These are phyloP conservation scores for Scaptomyza tumidula DNA, from an alignment of 2,888 invertebrate species.

Conservation along the genomic window DNA sequence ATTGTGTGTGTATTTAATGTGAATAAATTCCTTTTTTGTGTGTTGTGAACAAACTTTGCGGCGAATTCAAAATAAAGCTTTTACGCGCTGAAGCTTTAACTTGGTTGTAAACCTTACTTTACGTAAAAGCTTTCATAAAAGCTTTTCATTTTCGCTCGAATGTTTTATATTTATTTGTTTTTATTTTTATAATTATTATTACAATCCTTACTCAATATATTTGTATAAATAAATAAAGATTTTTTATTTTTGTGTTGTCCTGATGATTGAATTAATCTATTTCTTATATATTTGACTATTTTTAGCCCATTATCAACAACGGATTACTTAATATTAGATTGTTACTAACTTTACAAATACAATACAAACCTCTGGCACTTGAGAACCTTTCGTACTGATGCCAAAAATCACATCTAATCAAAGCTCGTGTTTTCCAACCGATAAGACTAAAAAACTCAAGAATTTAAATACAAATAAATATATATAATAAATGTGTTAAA, in stretches of 20 bases:
- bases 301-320: neutral
- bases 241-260: neutral
- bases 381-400: conserved; percentile 4
- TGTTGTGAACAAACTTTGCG: neutral
- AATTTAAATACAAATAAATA: conserved; percentile 23
- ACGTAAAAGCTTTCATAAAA: neutral
- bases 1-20: neutral
- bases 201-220: no score
- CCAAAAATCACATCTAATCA: conserved; percentile 31
- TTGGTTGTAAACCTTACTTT: conserved; percentile 28
- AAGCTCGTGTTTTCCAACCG: conserved; percentile 18
- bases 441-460: conserved; percentile 14
- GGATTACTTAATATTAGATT: neutral
- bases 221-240: no score
- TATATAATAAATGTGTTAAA: neutral
- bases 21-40: neutral
- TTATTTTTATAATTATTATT: no score
- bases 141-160: conserved; percentile 5
- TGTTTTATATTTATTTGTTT: no score
- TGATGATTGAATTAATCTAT: neutral
- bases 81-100: neutral
- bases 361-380: conserved; percentile 8
- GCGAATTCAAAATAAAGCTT: conserved; percentile 28
- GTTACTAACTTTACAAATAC: neutral
- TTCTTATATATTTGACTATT: neutral